Evolutionary conservation across 2,113 vertebrate genomes (phyloP), one percentile per base, ranked within the genome.

Genomic region (Atlantisia rogersi): DNA sequence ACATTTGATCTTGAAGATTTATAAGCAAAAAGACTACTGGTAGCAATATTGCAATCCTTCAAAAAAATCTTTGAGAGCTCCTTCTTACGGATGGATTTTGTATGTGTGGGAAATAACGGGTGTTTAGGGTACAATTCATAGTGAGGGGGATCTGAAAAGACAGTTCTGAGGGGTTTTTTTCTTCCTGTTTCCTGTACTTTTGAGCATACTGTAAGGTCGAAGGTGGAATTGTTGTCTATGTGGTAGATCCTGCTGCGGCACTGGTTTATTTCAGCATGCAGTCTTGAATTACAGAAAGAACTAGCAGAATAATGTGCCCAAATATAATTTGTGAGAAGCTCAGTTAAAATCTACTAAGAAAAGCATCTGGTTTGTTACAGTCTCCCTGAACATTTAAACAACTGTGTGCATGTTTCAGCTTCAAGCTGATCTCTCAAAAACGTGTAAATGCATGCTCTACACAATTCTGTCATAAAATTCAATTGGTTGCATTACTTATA

Each of bases 311-410:
- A 77, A 74, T 35, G 11, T 35, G 58, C 63, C n/a, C 44, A 75
- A 6, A 77, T 82, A 56, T 83, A 78, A 84, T 92, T 64, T 88
- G 52, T 67, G 35, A 93, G 79, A 74, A 86, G 35, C 46, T 94
- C 32, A 35, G 75, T 88, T 88, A 86, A 85, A 95, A 80, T 85
- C 71, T 70, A 64, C 26, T 46, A 70, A 91, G 90, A 93, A 90
- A 70, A 90, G 53, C 62, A 70, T 79, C 81, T 95, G 85, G 48
- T 78, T 94, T 93, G 46, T 73, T 88, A 46, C 48, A 65, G 52
- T 59, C 88, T 93, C 74, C 48, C 29, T 79, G 62, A 96, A 79
- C 80, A 42, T 90, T 94, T 92, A 94, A 92, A 87, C 82, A 95
- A 44, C 80, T 56, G 39, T 50, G 73, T 83, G 35, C 17, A 1